Percentiles rank a stretch among this genome's conserved stretches.
phyloP scores from a whole-genome alignment of 2,888 invertebrate species.

The Diarsia dahlii region DNA sequence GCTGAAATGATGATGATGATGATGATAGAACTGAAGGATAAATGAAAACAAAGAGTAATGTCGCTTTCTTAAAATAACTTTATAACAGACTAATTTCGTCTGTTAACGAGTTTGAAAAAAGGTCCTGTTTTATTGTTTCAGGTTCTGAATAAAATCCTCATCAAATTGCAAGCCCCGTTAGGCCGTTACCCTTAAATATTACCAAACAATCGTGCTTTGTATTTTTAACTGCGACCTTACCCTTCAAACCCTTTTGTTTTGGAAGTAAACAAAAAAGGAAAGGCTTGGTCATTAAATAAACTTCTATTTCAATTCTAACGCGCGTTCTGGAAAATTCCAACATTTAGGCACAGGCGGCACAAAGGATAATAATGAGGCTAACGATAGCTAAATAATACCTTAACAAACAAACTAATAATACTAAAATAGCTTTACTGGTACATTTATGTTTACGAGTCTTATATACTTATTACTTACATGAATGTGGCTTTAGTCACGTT shows the following conservation, averaged over 20 bases:
- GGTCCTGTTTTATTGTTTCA: conserved; percentile 18
- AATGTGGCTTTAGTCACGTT: conserved; percentile 16
- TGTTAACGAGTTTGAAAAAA: conserved; percentile 11
- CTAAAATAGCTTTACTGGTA: not conserved
- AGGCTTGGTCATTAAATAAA: conserved; percentile 35
- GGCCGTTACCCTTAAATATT: conserved; percentile 27
- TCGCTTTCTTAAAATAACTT: conserved; percentile 10
- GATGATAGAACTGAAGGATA: conserved; percentile 18
- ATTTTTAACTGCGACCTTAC: conserved; percentile 48
- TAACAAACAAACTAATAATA: not conserved
- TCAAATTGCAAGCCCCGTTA: conserved; percentile 26
- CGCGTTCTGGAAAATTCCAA: conserved; percentile 23
- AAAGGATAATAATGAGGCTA: conserved; percentile 18
- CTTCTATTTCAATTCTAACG: conserved; percentile 34
- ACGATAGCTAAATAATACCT: conserved; percentile 5
- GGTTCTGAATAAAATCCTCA: conserved; percentile 15
- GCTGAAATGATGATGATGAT: no score
- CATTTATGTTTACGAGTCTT: conserved; percentile 3
- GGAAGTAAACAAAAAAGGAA: conserved; percentile 29
- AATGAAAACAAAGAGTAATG: conserved; percentile 7
- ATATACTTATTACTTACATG: conserved; percentile 19
- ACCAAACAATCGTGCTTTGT: conserved; percentile 38
- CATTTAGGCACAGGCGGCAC: conserved; percentile 9
- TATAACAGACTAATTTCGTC: conserved; percentile 7
- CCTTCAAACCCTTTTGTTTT: conserved; percentile 49